A percentile compares a stretch with the other conserved stretches of the same genome.
These are phyloP conservation scores for Hirtodrosophila trivittata DNA, from an alignment of 2,888 invertebrate genomes.

Conservation along the genomic window DNA sequence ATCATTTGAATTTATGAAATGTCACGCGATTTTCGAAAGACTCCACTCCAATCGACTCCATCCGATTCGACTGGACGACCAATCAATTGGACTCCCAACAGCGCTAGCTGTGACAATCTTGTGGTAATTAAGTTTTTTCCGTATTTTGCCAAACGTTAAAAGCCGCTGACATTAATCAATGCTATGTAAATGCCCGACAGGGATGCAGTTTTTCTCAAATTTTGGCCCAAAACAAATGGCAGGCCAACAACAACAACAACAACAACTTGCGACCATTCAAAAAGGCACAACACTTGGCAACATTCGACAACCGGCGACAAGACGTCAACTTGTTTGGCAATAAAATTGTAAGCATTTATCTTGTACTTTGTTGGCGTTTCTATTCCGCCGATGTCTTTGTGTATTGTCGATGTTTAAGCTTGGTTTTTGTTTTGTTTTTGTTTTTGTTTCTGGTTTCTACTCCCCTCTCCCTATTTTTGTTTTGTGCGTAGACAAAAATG, in stretches of 20 bases:
- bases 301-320: conserved; percentile 45
- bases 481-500: conserved; percentile 70
- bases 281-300: conserved; percentile 18
- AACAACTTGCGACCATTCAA: conserved; percentile 19
- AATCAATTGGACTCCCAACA: conserved; percentile 59
- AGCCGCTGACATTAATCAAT: conserved; percentile 61
- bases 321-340: conserved; percentile 73
- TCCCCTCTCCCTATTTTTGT: conserved; percentile 5
- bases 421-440: conserved; percentile 9
- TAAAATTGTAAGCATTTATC: conserved; percentile 81
- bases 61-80: conserved; percentile 13
- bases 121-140: conserved; percentile 61
- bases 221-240: conserved; percentile 42
- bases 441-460: not conserved
- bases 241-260: conserved; percentile 20
- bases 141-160: conserved; percentile 26
- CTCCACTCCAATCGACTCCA: conserved; percentile 12
- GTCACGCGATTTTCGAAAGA: conserved; percentile 77
- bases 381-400: conserved; percentile 38
- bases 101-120: conserved; percentile 73
- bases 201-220: conserved; percentile 55
- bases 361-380: conserved; percentile 51
- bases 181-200: conserved; percentile 54
- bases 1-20: conserved; percentile 63
- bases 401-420: conserved; percentile 19